A percentile compares a stretch with the other conserved stretches of the same genome.
phyloP scores from a whole-genome alignment of 64 coral and sea anemone species.

The Orbicella faveolata region DNA sequence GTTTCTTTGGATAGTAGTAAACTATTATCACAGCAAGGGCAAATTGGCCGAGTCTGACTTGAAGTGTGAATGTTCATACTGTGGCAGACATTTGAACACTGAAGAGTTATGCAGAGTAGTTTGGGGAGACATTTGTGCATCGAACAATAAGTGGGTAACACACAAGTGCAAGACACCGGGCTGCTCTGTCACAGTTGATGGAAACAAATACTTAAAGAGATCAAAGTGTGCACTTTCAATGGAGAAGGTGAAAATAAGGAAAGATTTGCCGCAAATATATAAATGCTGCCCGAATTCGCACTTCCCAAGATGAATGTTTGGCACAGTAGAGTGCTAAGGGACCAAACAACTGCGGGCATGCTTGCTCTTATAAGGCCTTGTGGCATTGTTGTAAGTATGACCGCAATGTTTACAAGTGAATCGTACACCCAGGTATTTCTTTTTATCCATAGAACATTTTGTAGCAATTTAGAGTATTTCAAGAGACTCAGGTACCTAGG shows the following conservation, averaged over 20 bases:
- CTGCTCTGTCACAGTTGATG: slow-evolving; percentile 53
- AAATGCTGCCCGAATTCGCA: slow-evolving; percentile 52
- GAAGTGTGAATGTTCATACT: not conserved
- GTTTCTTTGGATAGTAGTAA: slow-evolving; percentile 62
- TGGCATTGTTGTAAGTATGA: slow-evolving; percentile 45
- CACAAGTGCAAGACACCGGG: slow-evolving; percentile 39
- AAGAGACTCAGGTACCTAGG: not conserved
- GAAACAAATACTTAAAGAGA: slow-evolving; percentile 55
- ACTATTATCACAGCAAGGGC: slow-evolving; percentile 25
- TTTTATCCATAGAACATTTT: slow-evolving; percentile 59
- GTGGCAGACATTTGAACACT: slow-evolving; percentile 3
- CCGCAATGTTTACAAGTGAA: slow-evolving; percentile 82
- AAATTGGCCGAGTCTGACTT: slow-evolving; percentile 14
- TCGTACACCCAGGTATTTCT: slow-evolving; percentile 62
- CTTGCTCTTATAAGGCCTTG: too few species aligned
- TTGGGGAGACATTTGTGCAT: slow-evolving; percentile 57
- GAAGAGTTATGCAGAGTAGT: slow-evolving; percentile 34
- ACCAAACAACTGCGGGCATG: too few species aligned
- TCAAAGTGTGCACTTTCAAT: slow-evolving; percentile 35
- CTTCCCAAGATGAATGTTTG: not conserved
- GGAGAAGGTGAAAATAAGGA: slow-evolving; percentile 47
- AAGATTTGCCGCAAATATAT: slow-evolving; percentile 43
- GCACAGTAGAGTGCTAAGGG: too few species aligned
- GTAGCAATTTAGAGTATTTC: slow-evolving; percentile 42
- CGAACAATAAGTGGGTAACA: slow-evolving; percentile 30